These are phyloP conservation scores for Notolabrus celidotus DNA, from an alignment of 2,797 vertebrate genomes.

Conservation along the genomic window DNA sequence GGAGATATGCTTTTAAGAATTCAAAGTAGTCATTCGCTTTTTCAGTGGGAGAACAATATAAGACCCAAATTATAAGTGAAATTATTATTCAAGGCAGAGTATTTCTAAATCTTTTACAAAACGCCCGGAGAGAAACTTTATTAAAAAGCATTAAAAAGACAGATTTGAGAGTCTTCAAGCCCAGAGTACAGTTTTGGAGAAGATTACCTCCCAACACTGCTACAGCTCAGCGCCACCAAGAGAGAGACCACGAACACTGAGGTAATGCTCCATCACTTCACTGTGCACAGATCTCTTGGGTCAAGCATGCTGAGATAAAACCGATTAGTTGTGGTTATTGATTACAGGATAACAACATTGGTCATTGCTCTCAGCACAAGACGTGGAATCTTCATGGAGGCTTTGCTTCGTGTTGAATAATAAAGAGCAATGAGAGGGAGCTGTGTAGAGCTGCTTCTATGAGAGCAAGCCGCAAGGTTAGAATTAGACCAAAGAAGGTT, in stretches of 20 bases:
- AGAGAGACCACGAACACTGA: not conserved
- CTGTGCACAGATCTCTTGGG: not conserved
- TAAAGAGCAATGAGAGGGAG: not conserved
- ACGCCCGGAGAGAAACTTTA: not conserved
- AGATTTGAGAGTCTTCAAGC: not conserved
- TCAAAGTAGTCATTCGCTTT: not conserved
- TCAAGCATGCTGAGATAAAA: conserved; percentile 9
- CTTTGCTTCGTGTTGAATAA: not conserved
- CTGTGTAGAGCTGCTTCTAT: conserved; percentile 10
- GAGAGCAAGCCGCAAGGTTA: not conserved
- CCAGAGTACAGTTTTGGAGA: not conserved
- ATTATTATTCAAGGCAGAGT: not conserved
- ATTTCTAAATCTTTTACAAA: conserved; percentile 1
- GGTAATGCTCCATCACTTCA: not conserved
- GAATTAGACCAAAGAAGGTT: not conserved
- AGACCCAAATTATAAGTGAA: too few species aligned
- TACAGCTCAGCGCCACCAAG: not conserved
- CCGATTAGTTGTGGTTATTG: not conserved
- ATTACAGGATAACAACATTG: not conserved
- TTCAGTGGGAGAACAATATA: not conserved
- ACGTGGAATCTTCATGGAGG: not conserved
- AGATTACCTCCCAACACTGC: not conserved
- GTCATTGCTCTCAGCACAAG: not conserved
- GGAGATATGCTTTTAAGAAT: not conserved
- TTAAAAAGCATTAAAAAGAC: not conserved